phyloP scores from a whole-genome alignment of 2,113 vertebrate species.

The Calonectris borealis region DNA sequence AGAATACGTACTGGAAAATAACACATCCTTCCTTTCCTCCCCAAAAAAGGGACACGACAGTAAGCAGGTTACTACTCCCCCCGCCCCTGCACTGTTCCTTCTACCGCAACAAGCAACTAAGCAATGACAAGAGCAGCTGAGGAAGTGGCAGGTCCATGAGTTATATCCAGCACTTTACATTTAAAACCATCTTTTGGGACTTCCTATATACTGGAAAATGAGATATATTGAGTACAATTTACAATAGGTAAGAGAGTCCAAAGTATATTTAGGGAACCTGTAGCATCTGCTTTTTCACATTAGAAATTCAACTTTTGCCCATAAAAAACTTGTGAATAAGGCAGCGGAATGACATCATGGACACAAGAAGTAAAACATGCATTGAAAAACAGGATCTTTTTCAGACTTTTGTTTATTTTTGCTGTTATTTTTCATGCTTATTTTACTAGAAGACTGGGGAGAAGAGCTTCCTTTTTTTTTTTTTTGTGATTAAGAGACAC shows the following conservation, averaged over 20 bases:
- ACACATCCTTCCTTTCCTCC: background rate
- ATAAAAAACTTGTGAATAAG: background rate
- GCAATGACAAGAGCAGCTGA: background rate
- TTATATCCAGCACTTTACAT: background rate
- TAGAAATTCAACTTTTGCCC: background rate
- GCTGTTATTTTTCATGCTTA: background rate
- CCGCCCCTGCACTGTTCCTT: background rate
- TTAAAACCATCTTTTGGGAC: background rate
- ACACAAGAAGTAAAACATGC: background rate
- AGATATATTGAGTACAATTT: background rate
- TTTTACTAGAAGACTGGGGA: background rate
- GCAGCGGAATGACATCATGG: background rate
- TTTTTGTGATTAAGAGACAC: background rate
- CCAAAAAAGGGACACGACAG: background rate
- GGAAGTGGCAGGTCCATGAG: background rate
- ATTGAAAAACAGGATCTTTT: background rate
- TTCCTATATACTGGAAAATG: background rate
- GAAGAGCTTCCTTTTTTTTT: background rate
- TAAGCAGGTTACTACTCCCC: background rate
- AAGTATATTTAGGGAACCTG: background rate
- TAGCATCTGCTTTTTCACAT: background rate
- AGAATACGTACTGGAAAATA: background rate
- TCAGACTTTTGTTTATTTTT: background rate
- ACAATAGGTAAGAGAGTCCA: background rate
- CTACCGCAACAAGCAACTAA: background rate